Percentiles rank a stretch among this genome's conserved stretches.
These are phyloP conservation scores for Drosophila pruinosa DNA, from an alignment of 1,140 invertebrate species.

Conservation along the genomic window DNA sequence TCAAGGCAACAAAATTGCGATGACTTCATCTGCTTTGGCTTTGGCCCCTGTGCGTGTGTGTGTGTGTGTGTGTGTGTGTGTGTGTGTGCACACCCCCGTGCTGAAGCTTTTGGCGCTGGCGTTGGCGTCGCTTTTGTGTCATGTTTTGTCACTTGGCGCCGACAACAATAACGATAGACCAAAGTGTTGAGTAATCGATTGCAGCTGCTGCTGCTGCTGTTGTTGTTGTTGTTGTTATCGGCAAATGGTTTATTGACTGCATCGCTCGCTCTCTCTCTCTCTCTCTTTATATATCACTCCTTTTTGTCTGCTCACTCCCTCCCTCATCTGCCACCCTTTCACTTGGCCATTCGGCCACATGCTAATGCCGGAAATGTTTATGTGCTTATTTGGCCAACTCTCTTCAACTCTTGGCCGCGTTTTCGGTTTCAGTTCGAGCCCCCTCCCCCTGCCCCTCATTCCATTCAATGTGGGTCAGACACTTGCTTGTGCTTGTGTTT, in stretches of 20 bases:
- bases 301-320: constrained; percentile 1
- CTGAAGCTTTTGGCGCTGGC: constrained; percentile 12
- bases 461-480: constrained; percentile 24
- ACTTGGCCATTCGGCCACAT: constrained; percentile 24
- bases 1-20: constrained; percentile 58
- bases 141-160: constrained; percentile 47
- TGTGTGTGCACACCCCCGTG: constrained; percentile 37
- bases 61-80: neutral
- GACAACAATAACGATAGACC: constrained; percentile 1
- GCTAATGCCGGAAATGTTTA: constrained; percentile 71
- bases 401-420: neutral
- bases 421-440: neutral
- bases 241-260: constrained; percentile 56
- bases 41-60: constrained; percentile 44
- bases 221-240: neutral
- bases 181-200: constrained; percentile 57
- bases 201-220: neutral
- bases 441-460: neutral
- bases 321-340: constrained; percentile 15
- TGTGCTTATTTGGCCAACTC: constrained; percentile 45
- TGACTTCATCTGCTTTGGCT: constrained; percentile 70
- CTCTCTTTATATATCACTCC: constrained; percentile 1
- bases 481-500: too few species aligned
- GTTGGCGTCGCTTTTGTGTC: constrained; percentile 40
- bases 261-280: neutral